Evolutionary conservation across 2,797 vertebrate genomes (phyloP), one percentile per base, ranked within the genome.

Genomic region (Carduelis carduelis): DNA sequence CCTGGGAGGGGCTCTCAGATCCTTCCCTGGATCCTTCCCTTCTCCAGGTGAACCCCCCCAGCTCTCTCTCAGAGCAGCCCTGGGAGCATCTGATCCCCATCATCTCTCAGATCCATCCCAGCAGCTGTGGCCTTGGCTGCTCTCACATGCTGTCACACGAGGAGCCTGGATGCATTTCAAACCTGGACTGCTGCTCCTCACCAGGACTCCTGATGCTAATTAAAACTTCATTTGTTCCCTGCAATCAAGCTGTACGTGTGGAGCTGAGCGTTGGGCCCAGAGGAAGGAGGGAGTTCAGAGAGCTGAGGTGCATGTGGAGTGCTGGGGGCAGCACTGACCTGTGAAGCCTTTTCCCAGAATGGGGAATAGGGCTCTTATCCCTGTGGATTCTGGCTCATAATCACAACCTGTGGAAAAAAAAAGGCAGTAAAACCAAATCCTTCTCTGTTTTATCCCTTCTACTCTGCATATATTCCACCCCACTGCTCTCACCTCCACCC

Each of bases 1-100:
- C 9, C 37, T 52, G 28, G 0, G 0, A 61, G 26, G 10, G 13
- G 47, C 56, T 82, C 70, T 7, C 1, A 41, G 71, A 1, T 83
- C 43, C 39, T 39, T 50, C 71, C 16, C 35, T 56, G 43, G 49
- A 50, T 0, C 19, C 23, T 15, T 30, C 43, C 0, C 56, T 0
- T 56, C 11, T 39, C 56, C 79, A 70, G 64, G 43, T 50, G 79
- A 70, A 0, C 56, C 0, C 2, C 3, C 50, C 50, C 56, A 63
- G 63, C 34, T 35, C 32, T 35, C 32, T 35, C 7, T 1, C 28
- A 44, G 28, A 56, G 77, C 39, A 28, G 86, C 32, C 18, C 55
- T 81, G 22, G 74, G 15, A 69, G 35, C 64, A 56, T 70, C 71
- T 70, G 87, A 69, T 76, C 49, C 17, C 37, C 79, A 70, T 50